Evolutionary conservation across 2,888 invertebrate species (phyloP).

Genomic region (Phalera bucephala): DNA sequence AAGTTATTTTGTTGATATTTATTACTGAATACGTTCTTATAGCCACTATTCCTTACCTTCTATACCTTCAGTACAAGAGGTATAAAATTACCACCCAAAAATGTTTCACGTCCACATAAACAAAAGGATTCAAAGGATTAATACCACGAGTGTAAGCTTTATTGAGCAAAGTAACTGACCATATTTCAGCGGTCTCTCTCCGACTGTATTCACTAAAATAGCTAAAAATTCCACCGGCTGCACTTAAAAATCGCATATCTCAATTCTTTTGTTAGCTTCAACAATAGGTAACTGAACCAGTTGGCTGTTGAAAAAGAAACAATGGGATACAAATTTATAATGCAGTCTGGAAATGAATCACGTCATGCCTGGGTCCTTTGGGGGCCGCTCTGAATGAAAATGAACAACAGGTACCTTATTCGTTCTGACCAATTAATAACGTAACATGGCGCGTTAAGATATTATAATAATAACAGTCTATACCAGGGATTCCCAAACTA

Average conservation of each 20-base stretch:
- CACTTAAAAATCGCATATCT: slow-evolving; percentile 66
- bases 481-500: too few relatives aligned
- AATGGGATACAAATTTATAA: slow-evolving; percentile 77
- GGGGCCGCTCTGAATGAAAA: slow-evolving; percentile 66
- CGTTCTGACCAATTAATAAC: too few relatives aligned
- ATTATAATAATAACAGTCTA: too few relatives aligned
- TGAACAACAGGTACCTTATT: too few relatives aligned
- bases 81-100: too few relatives aligned
- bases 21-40: too few relatives aligned
- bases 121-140: too few relatives aligned
- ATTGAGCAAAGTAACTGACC: not conserved
- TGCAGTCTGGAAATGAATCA: slow-evolving; percentile 76
- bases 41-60: too few relatives aligned
- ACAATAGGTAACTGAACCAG: slow-evolving; percentile 72
- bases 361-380: slow-evolving; percentile 62
- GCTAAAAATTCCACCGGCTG: slow-evolving; percentile 34
- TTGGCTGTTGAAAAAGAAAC: slow-evolving; percentile 70
- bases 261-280: slow-evolving; percentile 63
- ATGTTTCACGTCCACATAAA: too few relatives aligned
- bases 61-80: too few relatives aligned
- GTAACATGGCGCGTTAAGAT: too few relatives aligned
- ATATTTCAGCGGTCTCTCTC: not conserved
- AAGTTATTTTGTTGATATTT: too few relatives aligned
- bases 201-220: not conserved
- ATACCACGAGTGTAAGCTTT: not conserved